Percentiles rank a stretch among this genome's conserved stretches.
Evolutionary conservation across 2,888 invertebrate species (phyloP).

Genomic region (Sphaerophoria taeniata): DNA sequence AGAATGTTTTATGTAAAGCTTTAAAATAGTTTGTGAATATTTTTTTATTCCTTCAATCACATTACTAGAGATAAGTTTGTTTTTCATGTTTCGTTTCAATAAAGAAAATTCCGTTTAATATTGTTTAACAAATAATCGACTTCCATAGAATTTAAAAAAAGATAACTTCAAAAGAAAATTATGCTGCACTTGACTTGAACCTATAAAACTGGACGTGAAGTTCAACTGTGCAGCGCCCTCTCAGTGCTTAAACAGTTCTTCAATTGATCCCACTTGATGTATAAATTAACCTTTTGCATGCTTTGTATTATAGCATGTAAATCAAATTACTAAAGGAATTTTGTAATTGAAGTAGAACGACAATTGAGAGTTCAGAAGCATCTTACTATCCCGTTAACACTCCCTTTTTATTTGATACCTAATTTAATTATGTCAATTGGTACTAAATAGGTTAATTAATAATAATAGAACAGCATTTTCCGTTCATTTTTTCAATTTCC

Average conservation of each 20-base stretch:
- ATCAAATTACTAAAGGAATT: slow-evolving; percentile 45
- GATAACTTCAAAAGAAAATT: too few relatives aligned
- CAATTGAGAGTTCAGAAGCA: neutral
- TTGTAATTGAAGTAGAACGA: neutral
- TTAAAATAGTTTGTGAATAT: too few relatives aligned
- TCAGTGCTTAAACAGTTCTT: neutral
- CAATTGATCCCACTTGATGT: slow-evolving; percentile 64
- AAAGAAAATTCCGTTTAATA: too few relatives aligned
- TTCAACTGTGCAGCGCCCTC: neutral
- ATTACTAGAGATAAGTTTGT: too few relatives aligned
- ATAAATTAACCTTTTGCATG: slow-evolving; percentile 54
- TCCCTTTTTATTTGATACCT: slow-evolving; percentile 1
- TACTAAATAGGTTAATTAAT: neutral
- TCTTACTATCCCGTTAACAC: neutral
- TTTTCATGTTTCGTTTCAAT: too few relatives aligned
- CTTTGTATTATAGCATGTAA: slow-evolving; percentile 33
- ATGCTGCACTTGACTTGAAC: too few relatives aligned
- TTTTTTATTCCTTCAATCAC: too few relatives aligned
- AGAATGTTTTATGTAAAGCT: too few relatives aligned
- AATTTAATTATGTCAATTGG: slow-evolving; percentile 8
- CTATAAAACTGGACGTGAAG: neutral
- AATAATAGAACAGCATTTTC: neutral
- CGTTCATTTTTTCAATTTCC: neutral
- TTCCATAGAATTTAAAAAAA: too few relatives aligned
- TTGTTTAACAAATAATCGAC: too few relatives aligned